Conservation (phyloP, 2,888 invertebrate genomes). For the Ramazzottius varieornatus region DNA sequence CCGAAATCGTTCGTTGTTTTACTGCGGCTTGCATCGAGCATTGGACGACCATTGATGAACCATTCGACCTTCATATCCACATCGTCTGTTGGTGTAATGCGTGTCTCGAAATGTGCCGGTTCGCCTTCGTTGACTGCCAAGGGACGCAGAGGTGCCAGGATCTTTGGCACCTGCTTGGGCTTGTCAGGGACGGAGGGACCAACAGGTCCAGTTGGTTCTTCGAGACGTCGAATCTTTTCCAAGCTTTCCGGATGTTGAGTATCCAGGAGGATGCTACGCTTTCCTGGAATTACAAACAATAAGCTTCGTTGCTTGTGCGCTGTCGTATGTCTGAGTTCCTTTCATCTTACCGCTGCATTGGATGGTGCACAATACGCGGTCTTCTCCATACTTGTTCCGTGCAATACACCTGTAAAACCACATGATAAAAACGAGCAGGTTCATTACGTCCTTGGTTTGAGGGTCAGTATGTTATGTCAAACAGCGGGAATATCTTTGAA, state of each 20-base stretch:
- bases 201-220: conserved; percentile 34
- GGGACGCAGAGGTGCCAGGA: conserved; percentile 26
- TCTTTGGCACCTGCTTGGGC: conserved; percentile 54
- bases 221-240: conserved; percentile 57
- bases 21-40: conserved; percentile 71
- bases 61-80: conserved; percentile 64
- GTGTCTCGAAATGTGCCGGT: conserved; percentile 70
- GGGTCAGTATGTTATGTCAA: too few species aligned
- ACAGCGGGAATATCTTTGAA: too few species aligned
- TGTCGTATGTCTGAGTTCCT: too few species aligned
- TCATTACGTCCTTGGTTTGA: too few species aligned
- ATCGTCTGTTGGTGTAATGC: conserved; percentile 73
- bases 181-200: conserved; percentile 41
- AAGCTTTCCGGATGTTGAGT: conserved; percentile 65
- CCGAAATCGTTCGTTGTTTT: conserved; percentile 95
- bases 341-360: conserved; percentile 4
- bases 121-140: conserved; percentile 52
- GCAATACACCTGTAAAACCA: conserved; percentile 30
- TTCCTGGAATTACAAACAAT: too few species aligned
- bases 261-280: conserved; percentile 44
- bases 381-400: neutral
- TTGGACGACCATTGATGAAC: conserved; percentile 70
- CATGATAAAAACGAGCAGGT: too few species aligned
- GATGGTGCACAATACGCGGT: neutral
- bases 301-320: too few species aligned